Percentiles rank a stretch among this genome's conserved stretches.
Evolutionary conservation across 2,797 vertebrate genomes (phyloP).

Genomic region (Lepilemur septentrionalis): DNA sequence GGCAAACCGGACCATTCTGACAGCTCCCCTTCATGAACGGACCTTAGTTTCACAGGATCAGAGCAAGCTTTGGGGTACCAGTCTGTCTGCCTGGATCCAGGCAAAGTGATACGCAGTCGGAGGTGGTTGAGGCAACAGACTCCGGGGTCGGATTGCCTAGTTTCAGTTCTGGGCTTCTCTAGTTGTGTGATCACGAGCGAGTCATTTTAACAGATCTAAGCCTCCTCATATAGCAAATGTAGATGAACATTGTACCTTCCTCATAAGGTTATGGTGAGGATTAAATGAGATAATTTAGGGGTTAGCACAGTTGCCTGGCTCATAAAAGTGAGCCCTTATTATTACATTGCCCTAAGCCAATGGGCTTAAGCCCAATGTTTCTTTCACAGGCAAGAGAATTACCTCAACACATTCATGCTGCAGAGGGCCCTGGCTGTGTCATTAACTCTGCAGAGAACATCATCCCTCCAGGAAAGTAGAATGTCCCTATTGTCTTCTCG

Average conservation of each 20-base stretch:
- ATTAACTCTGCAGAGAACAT: neutral
- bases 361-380: neutral
- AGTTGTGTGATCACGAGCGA: neutral
- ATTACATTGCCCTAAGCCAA: neutral
- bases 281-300: neutral
- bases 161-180: neutral
- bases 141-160: neutral
- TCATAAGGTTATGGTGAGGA: neutral
- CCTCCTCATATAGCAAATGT: neutral
- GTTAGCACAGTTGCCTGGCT: neutral
- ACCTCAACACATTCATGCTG: neutral
- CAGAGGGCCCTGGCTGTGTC: neutral
- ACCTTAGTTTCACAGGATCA: neutral
- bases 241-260: neutral
- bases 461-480: neutral
- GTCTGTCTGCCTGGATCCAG: neutral
- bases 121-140: neutral
- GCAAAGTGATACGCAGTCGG: neutral
- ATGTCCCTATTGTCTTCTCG: neutral
- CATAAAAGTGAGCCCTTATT: neutral
- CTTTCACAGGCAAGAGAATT: neutral
- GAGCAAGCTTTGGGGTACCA: neutral
- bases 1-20: constrained; percentile 2
- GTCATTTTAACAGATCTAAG: neutral
- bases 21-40: neutral